Base-by-base conservation (phyloP, 1,140 invertebrate genomes). In the Bombus haemorrhoidalis region DNA sequence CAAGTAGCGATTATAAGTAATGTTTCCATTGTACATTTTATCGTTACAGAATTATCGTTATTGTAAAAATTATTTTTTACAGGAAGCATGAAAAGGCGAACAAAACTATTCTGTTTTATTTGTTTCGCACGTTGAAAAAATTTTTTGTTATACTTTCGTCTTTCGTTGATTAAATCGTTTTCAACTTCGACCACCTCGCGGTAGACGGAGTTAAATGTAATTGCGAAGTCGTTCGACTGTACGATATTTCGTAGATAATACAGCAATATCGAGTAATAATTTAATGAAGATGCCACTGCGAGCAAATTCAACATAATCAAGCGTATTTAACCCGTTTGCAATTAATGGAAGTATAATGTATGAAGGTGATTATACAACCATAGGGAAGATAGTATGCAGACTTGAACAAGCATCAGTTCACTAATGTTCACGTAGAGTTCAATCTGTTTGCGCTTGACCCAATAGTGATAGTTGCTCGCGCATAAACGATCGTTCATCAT, bases 221-320 rank as follows among this genome's bases (percentile, higher is more conserved):
- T 76, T 64, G 53, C 15, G 64, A 57, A 68, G 41, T 80, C 68
- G 66, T 89, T 86, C 68, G 69, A 86, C 59, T 72, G 66, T 71
- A 80, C 80, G 62, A 80, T 72, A 86, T 79, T 84, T 89, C 69
- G 43, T 85, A 87, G 62, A 41, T 79, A 82, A 87, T 73, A 89
- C 89, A 90, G 89, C 88, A 90, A 90, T 90, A 87, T 87, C 68
- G 69, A 90, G 88, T 89, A 90, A 90, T 90, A 90, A 87, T 85
- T 74, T 82, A 90, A 87, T 62, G 53, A 85, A 66, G 41, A 71
- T 68, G 34, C 78, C 53, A 69, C 37, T 37, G 41, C 68, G 66
- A 78, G 32, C 64, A 71, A 41, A 75, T 64, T 53, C 64, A 12
- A 83, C 73, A 72, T 72, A 83, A 86, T 83, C 85, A 62, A 72